Conservation (phyloP, 2,888 invertebrate genomes). For the Ectemnius continuus region DNA sequence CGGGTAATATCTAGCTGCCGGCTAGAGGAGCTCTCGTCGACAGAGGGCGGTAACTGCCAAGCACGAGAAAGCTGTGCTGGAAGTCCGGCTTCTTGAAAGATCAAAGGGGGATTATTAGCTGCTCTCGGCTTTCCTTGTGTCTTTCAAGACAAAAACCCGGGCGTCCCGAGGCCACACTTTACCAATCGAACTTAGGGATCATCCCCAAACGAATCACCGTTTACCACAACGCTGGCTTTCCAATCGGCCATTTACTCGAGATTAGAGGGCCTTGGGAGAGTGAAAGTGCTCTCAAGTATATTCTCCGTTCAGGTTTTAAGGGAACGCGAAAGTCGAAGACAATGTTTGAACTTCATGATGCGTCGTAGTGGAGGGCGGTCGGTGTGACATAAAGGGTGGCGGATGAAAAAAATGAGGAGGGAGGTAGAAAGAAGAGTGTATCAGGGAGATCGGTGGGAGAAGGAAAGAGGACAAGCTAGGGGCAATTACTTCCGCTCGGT, state of each 20-base stretch:
- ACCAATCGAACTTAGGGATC: constrained; percentile 24
- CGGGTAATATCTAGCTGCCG: too few species aligned
- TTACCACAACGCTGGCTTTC: constrained; percentile 28
- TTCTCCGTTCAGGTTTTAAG: too few species aligned
- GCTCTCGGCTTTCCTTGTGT: constrained; percentile 4
- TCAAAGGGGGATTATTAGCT: constrained; percentile 36
- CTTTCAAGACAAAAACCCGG: constrained; percentile 11
- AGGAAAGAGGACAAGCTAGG: constrained; percentile 39
- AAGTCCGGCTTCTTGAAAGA: background rate
- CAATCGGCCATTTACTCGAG: constrained; percentile 25
- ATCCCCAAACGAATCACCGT: constrained; percentile 45
- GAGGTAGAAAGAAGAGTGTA: constrained; percentile 10
- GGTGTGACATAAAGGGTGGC: constrained; percentile 2
- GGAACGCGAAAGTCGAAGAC: too few species aligned
- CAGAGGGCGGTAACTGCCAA: constrained; percentile 53
- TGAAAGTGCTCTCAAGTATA: background rate
- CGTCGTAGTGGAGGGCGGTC: too few species aligned
- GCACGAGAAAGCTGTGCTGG: constrained; percentile 1
- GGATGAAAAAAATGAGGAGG: constrained; percentile 10
- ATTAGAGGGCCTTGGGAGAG: constrained; percentile 27
- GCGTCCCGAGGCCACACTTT: background rate
- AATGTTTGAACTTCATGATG: too few species aligned
- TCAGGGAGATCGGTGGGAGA: background rate
- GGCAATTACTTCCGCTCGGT: constrained; percentile 60
- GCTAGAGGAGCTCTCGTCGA: constrained; percentile 12